A percentile compares a stretch with the other conserved stretches of the same genome.
These are phyloP conservation scores for Sebastes oblongus DNA, from an alignment of 2,797 vertebrate species.

Conservation along the genomic window DNA sequence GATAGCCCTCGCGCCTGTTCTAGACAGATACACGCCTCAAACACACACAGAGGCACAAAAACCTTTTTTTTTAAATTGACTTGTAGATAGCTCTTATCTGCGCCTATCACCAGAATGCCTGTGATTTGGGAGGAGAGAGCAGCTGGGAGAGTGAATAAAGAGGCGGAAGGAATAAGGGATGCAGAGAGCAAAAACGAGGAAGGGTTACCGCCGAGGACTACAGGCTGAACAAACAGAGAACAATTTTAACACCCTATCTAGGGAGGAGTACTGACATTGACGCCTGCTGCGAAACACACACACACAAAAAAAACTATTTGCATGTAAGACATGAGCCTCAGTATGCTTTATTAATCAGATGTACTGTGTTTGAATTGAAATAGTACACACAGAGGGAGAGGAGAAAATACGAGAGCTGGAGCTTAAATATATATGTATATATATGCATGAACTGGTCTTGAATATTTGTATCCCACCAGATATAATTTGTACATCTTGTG, in stretches of 20 bases:
- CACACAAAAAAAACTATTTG: background rate
- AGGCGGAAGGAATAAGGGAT: background rate
- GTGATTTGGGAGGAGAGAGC: constrained; percentile 17
- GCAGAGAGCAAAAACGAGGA: constrained; percentile 17
- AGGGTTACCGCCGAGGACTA: constrained; percentile 10
- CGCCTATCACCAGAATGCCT: background rate
- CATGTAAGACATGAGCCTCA: constrained; percentile 1
- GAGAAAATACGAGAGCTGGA: background rate
- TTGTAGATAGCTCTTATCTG: constrained; percentile 28
- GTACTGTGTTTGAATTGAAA: constrained; percentile 15
- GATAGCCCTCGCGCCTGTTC: background rate
- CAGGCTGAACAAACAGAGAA: constrained; percentile 21
- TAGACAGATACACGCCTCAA: background rate
- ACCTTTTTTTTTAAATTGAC: constrained; percentile 30
- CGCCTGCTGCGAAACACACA: constrained; percentile 1
- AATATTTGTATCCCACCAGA: constrained; percentile 31
- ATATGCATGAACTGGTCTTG: constrained; percentile 18
- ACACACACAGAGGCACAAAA: background rate
- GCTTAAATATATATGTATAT: constrained; percentile 7
- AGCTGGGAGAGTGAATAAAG: constrained; percentile 12
- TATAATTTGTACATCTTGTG: constrained; percentile 16
- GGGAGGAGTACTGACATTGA: constrained; percentile 26
- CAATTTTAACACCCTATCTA: constrained; percentile 19
- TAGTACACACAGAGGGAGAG: background rate
- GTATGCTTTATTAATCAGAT: constrained; percentile 4